phyloP scores from a whole-genome alignment of 2,797 vertebrate genomes.

The Danio jaintianensis region DNA sequence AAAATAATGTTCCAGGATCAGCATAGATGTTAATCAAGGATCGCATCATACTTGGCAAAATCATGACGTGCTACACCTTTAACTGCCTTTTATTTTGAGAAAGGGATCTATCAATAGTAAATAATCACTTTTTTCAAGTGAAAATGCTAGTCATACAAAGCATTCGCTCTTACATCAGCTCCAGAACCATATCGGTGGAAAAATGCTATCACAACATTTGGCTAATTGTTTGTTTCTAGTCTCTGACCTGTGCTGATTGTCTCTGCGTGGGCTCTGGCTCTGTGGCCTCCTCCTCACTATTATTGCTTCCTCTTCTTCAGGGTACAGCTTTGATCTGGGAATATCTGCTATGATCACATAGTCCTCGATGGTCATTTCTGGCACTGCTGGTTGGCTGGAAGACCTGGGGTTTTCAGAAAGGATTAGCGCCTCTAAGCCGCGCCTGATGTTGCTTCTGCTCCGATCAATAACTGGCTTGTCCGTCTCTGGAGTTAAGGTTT shows the following conservation, averaged over 20 bases:
- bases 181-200: not conserved
- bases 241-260: constrained; percentile 81
- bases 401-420: constrained; percentile 69
- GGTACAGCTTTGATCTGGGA: constrained; percentile 83
- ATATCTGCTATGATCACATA: constrained; percentile 91
- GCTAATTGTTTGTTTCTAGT: not conserved
- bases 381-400: constrained; percentile 70
- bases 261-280: constrained; percentile 88
- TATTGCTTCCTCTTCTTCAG: constrained; percentile 72
- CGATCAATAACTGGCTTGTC: constrained; percentile 64
- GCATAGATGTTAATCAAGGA: too few relatives aligned
- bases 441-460: constrained; percentile 73
- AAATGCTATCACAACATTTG: not conserved
- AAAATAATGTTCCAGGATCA: too few relatives aligned
- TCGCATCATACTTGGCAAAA: too few relatives aligned
- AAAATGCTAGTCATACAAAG: not conserved
- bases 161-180: not conserved
- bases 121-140: not conserved
- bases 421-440: constrained; percentile 74
- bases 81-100: too few relatives aligned
- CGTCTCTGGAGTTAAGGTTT: constrained; percentile 57
- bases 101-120: too few relatives aligned
- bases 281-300: constrained; percentile 72
- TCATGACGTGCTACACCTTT: too few relatives aligned
- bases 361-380: constrained; percentile 84